Evolutionary conservation across 2,888 invertebrate species (phyloP).

Genomic region (Dolichomitus sp.): DNA sequence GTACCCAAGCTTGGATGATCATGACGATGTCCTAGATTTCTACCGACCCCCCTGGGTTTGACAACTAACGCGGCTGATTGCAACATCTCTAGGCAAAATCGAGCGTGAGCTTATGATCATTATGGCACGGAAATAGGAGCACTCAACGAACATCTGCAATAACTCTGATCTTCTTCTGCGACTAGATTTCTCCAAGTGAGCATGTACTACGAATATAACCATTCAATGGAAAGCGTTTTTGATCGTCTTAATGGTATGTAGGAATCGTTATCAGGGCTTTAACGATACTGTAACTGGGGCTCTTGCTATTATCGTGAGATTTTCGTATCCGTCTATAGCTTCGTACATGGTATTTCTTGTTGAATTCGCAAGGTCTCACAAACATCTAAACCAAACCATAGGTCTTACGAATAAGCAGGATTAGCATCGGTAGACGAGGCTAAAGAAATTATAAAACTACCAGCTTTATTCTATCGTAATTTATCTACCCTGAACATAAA

Average conservation of each 20-base stretch:
- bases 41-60: neutral
- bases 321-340: neutral
- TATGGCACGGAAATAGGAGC: conserved; percentile 14
- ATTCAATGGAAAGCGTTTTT: conserved; percentile 47
- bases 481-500: too few relatives aligned
- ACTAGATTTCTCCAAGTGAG: conserved; percentile 15
- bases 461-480: neutral
- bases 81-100: conserved; percentile 31
- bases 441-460: neutral
- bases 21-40: conserved; percentile 12
- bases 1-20: neutral
- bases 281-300: conserved; percentile 27
- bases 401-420: neutral
- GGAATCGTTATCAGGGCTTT: conserved; percentile 19
- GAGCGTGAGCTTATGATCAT: conserved; percentile 33
- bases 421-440: neutral
- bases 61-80: conserved; percentile 23
- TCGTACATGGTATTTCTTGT: neutral
- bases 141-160: neutral
- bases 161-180: conserved; percentile 30
- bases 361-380: neutral
- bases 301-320: conserved; percentile 14
- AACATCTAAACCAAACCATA: neutral
- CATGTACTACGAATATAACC: conserved; percentile 42
- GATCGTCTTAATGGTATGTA: conserved; percentile 44